Evolutionary conservation across 2,888 invertebrate genomes (phyloP), one percentile per base, ranked within the genome.

Genomic region (Metellina segmentata): DNA sequence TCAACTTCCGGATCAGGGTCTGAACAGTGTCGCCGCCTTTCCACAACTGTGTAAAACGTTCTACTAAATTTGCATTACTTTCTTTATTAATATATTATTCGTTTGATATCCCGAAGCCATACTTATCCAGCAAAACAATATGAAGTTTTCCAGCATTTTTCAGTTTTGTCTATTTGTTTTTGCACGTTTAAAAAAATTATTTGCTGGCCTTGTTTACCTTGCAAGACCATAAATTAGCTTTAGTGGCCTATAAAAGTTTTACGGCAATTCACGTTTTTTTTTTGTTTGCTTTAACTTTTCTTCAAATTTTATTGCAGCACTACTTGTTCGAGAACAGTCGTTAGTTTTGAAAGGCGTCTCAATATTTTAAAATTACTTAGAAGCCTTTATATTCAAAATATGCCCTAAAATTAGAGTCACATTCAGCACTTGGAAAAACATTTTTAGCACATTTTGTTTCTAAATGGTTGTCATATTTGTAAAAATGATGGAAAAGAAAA

Each of bases 11-110:
- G 69, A 19, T 61, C 19, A 53, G 88, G 88, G 88, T 85, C 91
- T 92, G 91, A 92, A 89, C 85, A 77, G 91, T 92, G 91, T 92
- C 91, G 91, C 91, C 91, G 91, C 91, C 91, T 89, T 89, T 91
- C 78, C 52, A 82, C 91, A 69, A 88, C 20, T 11, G 8, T 7
- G 51, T 6, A 83, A 87, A 91, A 82, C 91, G n/a, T 90, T 85
- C 13, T 20, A 48, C 51, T 49, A 72, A 72, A 72, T 11, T 19
- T 11, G 72, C 11, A 34, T 34, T 34, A 4, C 34, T 34, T 34
- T 34, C 34, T 1, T 34, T 34, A 34, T 34, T 34, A 34, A 34
- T 34, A 34, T 34, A 2, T 34, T 34, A 1, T 34, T 34, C 34
- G 34, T 34, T 34, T 34, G 34, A 34, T 34, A 1, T 34, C 34